Conservation (phyloP, 2,797 vertebrate species). For the Acipenser ruthenus region DNA sequence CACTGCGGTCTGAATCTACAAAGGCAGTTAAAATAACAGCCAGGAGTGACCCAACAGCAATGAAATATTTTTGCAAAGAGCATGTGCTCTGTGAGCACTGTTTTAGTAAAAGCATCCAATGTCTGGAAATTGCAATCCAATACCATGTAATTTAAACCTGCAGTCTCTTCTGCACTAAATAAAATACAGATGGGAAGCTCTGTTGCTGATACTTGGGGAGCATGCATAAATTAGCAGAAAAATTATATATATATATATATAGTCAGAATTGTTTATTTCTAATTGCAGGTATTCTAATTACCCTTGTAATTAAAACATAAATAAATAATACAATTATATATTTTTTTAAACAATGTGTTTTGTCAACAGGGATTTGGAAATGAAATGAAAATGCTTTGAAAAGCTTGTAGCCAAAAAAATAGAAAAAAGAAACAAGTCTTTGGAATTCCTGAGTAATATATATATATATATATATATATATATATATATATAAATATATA, state of each 20-base stretch:
- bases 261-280: slow-evolving; percentile 47
- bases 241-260: slow-evolving; percentile 54
- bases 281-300: slow-evolving; percentile 47
- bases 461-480: not conserved
- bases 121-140: slow-evolving; percentile 79
- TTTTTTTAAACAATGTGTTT: slow-evolving; percentile 31
- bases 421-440: no score
- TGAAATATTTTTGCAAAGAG: not conserved
- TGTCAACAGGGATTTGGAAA: slow-evolving; percentile 35
- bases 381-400: slow-evolving; percentile 14
- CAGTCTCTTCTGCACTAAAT: slow-evolving; percentile 73
- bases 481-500: not conserved
- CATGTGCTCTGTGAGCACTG: slow-evolving; percentile 47
- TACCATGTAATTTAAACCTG: slow-evolving; percentile 82
- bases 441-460: not conserved
- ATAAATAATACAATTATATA: not conserved
- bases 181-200: slow-evolving; percentile 76
- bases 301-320: slow-evolving; percentile 32
- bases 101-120: slow-evolving; percentile 68
- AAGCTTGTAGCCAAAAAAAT: not conserved
- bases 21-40: no score
- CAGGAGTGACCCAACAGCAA: not conserved
- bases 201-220: slow-evolving; percentile 50
- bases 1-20: no score
- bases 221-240: slow-evolving; percentile 47